Conservation (phyloP, 23 tunicate species). For the Styela plicata region DNA sequence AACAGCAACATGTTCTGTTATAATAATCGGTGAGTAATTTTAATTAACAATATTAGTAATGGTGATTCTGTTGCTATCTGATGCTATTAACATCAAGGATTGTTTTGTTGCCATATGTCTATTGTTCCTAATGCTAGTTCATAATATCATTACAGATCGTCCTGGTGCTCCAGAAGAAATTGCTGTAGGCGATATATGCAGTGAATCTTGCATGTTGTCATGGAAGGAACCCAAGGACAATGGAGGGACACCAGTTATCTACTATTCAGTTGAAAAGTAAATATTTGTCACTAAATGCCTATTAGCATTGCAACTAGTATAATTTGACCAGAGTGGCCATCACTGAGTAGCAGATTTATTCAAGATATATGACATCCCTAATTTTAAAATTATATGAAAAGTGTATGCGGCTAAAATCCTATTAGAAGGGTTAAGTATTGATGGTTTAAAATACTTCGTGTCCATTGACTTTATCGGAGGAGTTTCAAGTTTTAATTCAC, state of each 20-base stretch:
- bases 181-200: slow-evolving; percentile 13
- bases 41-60: neutral
- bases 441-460: too few species aligned
- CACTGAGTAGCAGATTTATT: too few species aligned
- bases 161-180: slow-evolving; percentile 30
- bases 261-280: slow-evolving; percentile 37
- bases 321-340: too few species aligned
- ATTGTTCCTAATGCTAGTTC: neutral
- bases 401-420: too few species aligned
- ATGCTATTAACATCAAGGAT: neutral
- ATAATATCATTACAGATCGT: slow-evolving; percentile 7
- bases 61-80: too few species aligned
- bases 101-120: too few species aligned
- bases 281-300: neutral
- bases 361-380: too few species aligned
- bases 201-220: slow-evolving; percentile 23
- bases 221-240: slow-evolving; percentile 32
- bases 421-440: too few species aligned
- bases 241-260: slow-evolving; percentile 25
- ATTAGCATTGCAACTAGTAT: neutral
- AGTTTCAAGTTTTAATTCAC: slow-evolving; percentile 15
- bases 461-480: too few species aligned
- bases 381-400: too few species aligned
- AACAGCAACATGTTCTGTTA: slow-evolving; percentile 16
- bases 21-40: slow-evolving; percentile 7